phyloP scores from a whole-genome alignment of 2,797 vertebrate genomes.

The Liasis olivaceus region DNA sequence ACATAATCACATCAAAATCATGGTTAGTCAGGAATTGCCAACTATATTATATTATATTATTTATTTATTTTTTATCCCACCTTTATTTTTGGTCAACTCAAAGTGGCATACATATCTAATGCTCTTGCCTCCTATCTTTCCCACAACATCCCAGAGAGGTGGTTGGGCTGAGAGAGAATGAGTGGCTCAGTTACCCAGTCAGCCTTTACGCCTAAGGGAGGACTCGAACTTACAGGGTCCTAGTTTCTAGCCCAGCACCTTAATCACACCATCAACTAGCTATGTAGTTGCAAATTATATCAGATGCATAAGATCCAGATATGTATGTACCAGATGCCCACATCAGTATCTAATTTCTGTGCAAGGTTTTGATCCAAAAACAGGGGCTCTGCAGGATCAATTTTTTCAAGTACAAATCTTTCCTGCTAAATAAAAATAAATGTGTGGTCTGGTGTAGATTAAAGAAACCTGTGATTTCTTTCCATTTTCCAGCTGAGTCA shows the following conservation, averaged over 20 bases:
- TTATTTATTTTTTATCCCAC: not conserved
- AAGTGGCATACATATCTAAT: not conserved
- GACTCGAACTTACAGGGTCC: not conserved
- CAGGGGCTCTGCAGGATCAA: not conserved
- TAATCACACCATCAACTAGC: not conserved
- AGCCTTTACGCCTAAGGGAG: not conserved
- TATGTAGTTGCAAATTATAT: not conserved
- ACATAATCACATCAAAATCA: not conserved
- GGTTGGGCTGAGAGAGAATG: not conserved
- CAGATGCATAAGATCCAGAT: not conserved
- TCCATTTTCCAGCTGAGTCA: not conserved
- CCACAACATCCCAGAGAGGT: not conserved
- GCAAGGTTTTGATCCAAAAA: not conserved
- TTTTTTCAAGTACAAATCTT: not conserved
- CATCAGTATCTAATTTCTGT: not conserved
- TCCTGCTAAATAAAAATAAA: not conserved
- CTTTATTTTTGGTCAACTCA: not conserved
- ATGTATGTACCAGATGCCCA: not conserved
- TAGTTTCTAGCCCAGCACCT: not conserved
- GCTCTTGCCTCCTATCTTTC: not conserved
- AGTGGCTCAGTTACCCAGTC: not conserved
- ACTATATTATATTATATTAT: not conserved
- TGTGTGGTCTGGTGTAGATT: not conserved
- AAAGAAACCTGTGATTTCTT: not conserved
- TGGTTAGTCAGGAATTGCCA: not conserved